These are phyloP conservation scores for Luehdorfia chinensis DNA, from an alignment of 1,140 invertebrate genomes.

Conservation along the genomic window DNA sequence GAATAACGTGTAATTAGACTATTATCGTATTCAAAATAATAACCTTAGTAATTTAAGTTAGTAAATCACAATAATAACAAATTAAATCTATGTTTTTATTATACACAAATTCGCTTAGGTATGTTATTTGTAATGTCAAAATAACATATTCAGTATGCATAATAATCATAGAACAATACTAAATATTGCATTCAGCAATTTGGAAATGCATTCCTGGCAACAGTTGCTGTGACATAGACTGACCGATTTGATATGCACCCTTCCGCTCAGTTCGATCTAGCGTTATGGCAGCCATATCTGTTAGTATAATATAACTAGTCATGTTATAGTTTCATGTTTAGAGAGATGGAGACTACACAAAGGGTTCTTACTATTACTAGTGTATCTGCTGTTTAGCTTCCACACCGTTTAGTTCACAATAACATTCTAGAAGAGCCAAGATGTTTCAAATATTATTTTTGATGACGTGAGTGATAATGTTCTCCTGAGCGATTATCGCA, in stretches of 20 bases:
- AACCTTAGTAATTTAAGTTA: no score
- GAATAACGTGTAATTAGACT: no score
- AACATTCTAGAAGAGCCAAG: no score
- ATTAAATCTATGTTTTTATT: no score
- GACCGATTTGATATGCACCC: slow-evolving; percentile 68
- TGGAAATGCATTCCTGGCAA: slow-evolving; percentile 49
- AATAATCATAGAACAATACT: slow-evolving; percentile 25
- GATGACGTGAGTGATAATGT: no score
- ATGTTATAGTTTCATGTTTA: slow-evolving; percentile 20
- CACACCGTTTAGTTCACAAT: not conserved
- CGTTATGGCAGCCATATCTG: slow-evolving; percentile 21
- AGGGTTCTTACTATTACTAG: slow-evolving; percentile 6
- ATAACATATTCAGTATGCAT: not conserved
- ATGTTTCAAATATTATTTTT: no score
- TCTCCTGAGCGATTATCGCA: no score
- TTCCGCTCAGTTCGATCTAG: slow-evolving; percentile 39
- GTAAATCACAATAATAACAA: no score
- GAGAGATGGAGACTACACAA: slow-evolving; percentile 2
- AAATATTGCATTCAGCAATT: slow-evolving; percentile 63
- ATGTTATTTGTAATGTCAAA: no score
- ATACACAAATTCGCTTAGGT: no score
- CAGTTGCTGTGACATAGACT: slow-evolving; percentile 51
- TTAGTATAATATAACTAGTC: slow-evolving; percentile 9
- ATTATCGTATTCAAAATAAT: no score
- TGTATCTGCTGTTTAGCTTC: not conserved